A percentile compares a stretch with the other conserved stretches of the same genome.
These are phyloP conservation scores for Oxystoma pomonae DNA, from an alignment of 2,888 invertebrate genomes.

Conservation along the genomic window DNA sequence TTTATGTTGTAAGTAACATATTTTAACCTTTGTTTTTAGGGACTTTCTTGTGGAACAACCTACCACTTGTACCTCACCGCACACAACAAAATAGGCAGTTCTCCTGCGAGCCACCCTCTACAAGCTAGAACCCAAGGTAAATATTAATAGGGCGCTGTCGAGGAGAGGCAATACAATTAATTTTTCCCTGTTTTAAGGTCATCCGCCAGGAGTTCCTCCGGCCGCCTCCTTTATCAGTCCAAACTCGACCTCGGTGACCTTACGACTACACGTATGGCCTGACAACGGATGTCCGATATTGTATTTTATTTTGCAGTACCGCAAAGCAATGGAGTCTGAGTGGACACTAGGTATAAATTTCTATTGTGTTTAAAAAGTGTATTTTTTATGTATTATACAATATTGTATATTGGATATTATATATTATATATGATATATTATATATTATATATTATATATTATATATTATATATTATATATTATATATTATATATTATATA, in stretches of 20 bases:
- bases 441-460: no score
- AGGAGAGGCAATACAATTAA: no score
- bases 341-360: slow-evolving; percentile 67
- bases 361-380: no score
- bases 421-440: no score
- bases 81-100: slow-evolving; percentile 68
- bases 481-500: no score
- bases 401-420: no score
- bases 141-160: not conserved
- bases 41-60: slow-evolving; percentile 66
- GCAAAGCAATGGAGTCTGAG: slow-evolving; percentile 58
- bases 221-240: slow-evolving; percentile 61
- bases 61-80: slow-evolving; percentile 68
- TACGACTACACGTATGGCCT: slow-evolving; percentile 68
- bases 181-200: slow-evolving; percentile 46
- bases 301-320: slow-evolving; percentile 67
- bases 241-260: slow-evolving; percentile 64
- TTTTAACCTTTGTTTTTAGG: slow-evolving; percentile 39
- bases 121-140: slow-evolving; percentile 60
- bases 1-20: not conserved
- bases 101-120: slow-evolving; percentile 63
- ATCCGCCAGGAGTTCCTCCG: slow-evolving; percentile 64
- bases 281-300: slow-evolving; percentile 69
- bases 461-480: no score
- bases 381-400: no score